These are phyloP conservation scores for Dynastes tityus DNA, from an alignment of 2,888 invertebrate species.

Conservation along the genomic window DNA sequence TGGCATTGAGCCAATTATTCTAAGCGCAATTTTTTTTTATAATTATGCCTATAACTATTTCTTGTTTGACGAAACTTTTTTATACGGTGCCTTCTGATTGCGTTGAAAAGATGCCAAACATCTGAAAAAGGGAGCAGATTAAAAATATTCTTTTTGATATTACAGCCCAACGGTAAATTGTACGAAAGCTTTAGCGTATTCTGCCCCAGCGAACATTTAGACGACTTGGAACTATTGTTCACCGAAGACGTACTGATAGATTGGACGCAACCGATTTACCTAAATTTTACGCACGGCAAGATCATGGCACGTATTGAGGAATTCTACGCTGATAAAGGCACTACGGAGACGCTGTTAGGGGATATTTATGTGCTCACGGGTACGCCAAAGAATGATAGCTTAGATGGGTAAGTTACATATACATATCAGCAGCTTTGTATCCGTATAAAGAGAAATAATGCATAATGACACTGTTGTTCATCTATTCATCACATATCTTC, in stretches of 20 bases:
- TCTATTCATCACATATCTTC: too few relatives aligned
- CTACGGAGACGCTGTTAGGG: slow-evolving; percentile 83
- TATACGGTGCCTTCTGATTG: too few relatives aligned
- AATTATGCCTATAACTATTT: not conserved
- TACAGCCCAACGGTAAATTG: slow-evolving; percentile 84
- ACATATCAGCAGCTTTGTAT: not conserved
- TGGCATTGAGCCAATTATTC: slow-evolving; percentile 53
- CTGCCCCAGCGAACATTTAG: slow-evolving; percentile 85
- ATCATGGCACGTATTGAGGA: slow-evolving; percentile 86
- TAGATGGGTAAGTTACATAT: slow-evolving; percentile 52
- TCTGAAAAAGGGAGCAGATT: too few relatives aligned
- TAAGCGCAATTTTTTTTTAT: not conserved
- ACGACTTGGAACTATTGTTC: slow-evolving; percentile 80
- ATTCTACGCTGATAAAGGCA: slow-evolving; percentile 77
- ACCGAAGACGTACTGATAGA: slow-evolving; percentile 86
- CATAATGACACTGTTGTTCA: too few relatives aligned
- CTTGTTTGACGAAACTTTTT: not conserved
- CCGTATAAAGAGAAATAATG: not conserved
- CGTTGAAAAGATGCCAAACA: too few relatives aligned
- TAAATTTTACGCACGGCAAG: slow-evolving; percentile 88
- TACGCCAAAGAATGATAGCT: slow-evolving; percentile 71
- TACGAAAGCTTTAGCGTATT: slow-evolving; percentile 91
- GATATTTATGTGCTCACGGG: slow-evolving; percentile 85
- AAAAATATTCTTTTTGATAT: slow-evolving; percentile 55
- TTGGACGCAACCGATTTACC: slow-evolving; percentile 86